These are phyloP conservation scores for Cebus imitator DNA, from an alignment of 2,113 vertebrate species.

Conservation along the genomic window DNA sequence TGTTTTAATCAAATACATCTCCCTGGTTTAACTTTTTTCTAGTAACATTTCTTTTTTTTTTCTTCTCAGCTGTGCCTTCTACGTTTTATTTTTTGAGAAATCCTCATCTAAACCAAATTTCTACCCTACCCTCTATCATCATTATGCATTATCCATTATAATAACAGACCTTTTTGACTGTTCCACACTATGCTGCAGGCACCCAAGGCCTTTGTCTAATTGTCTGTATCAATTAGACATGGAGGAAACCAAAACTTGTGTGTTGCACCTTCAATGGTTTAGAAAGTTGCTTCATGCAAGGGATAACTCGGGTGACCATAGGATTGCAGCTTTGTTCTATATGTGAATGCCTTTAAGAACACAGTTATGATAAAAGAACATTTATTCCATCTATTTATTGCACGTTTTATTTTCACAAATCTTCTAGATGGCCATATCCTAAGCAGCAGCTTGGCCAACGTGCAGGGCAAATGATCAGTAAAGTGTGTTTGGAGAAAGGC, in stretches of 20 bases:
- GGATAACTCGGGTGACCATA: background rate
- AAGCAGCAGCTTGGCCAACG: background rate
- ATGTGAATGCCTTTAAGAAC: background rate
- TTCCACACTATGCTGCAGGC: background rate
- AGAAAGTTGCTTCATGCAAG: background rate
- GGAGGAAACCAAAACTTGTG: background rate
- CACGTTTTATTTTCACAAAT: background rate
- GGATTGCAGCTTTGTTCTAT: background rate
- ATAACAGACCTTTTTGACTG: background rate
- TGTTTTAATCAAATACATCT: background rate
- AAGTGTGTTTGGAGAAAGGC: background rate
- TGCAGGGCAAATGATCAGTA: background rate
- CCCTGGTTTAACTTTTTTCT: background rate
- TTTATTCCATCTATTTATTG: background rate
- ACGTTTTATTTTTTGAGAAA: background rate
- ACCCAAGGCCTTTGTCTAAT: background rate
- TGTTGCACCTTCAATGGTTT: background rate
- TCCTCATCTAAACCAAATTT: background rate
- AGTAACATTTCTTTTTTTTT: background rate
- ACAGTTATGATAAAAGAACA: background rate
- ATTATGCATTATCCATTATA: background rate
- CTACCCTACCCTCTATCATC: background rate
- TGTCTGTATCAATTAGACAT: background rate
- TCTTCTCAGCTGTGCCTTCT: background rate
- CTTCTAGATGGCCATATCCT: conserved; percentile 3